Evolutionary conservation across 2,113 vertebrate species (phyloP), one percentile per base, ranked within the genome.

Genomic region (Candoia aspera): DNA sequence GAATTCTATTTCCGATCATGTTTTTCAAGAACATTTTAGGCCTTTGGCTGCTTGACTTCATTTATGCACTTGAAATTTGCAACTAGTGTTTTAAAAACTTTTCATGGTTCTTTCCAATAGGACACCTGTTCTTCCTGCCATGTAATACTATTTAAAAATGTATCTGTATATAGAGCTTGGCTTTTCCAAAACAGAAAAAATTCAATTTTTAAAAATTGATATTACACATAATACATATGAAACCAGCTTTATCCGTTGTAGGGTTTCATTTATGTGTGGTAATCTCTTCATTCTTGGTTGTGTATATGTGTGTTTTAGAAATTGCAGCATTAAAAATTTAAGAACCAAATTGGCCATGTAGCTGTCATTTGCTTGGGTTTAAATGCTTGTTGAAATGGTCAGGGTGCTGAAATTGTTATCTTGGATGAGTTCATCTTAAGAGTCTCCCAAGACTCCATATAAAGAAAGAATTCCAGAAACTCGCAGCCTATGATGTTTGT

Each of bases 1-100:
- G 95, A 96, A 86, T 84, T 92, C 90, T 92, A 94, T 89, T 95
- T 92, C 94, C 94, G 88, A 79, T 92, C 84, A 90, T 0, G 79
- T 92, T 96, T 97, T 96, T 89, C 79, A 92, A 87, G 42, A 62
- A 1, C 88, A 29, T 2, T 0, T 8, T 24, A 21, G 24, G 86
- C 26, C 46, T 92, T 94, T 94, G 90, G 84, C 93, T 88, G 46
- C 49, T 91, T 95, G 90, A 64, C 4, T 94, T 53, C 93, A 53
- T 4, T 85, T 87, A 94, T 93, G 89, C 6, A 89, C 58, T 46
- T 92, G 94, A 94, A 89, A 19, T 87, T 94, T 83, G 33, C 85
- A 79, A 53, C 42, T 79, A 59, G 60, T 1, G 12, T n/a, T 42
- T 91, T 92, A n/a, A 89, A 90, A 88, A 93, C 73, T 73, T 91